phyloP scores from a whole-genome alignment of 1,140 invertebrate genomes.

The Pseudomyrmex pallidus region DNA sequence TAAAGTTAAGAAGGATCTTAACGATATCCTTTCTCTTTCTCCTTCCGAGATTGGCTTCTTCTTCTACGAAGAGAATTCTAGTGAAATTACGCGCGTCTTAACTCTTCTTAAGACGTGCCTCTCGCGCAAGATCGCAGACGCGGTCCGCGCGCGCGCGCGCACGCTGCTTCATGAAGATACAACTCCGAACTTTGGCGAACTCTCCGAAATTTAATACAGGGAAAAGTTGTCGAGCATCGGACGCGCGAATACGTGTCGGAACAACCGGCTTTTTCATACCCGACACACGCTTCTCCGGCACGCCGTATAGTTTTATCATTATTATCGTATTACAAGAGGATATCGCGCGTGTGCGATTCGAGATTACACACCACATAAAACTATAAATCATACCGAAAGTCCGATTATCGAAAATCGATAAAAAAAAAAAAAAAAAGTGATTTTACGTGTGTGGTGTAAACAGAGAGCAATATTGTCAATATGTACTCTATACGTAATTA shows the following conservation, averaged over 20 bases:
- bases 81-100: constrained; percentile 52
- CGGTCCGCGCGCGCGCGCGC: not conserved
- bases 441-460: not conserved
- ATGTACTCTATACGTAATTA: not conserved
- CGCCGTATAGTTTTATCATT: constrained; percentile 60
- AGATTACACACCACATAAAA: not conserved
- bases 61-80: constrained; percentile 37
- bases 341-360: not conserved
- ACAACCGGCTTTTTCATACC: constrained; percentile 4
- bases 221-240: constrained; percentile 32
- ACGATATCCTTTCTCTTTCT: not conserved
- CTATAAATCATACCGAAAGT: no score
- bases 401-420: not conserved
- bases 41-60: not conserved
- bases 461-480: not conserved
- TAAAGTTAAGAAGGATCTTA: constrained; percentile 43
- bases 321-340: constrained; percentile 46
- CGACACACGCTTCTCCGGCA: not conserved
- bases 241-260: constrained; percentile 25
- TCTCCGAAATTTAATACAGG: constrained; percentile 58
- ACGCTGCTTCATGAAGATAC: not conserved
- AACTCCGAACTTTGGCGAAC: constrained; percentile 20
- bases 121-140: constrained; percentile 4
- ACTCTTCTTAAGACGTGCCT: constrained; percentile 36
- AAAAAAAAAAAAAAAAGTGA: not conserved